Conservation (phyloP, 2,888 invertebrate genomes). For the Scaptodrosophila latifasciaeformis region DNA sequence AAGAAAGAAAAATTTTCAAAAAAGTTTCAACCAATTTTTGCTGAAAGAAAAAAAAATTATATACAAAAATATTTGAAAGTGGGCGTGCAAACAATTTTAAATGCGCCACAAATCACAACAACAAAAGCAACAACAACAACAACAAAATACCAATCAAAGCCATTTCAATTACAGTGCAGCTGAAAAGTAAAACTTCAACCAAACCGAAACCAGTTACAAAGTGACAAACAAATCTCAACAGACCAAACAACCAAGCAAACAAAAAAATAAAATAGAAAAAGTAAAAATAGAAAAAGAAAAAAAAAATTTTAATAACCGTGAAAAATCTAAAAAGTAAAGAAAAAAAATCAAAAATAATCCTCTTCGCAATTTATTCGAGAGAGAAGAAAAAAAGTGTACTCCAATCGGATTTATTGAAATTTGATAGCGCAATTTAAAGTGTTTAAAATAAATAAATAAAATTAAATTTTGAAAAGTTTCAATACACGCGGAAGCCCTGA, state of each 20-base stretch:
- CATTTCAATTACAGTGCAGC: slow-evolving; percentile 55
- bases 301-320: slow-evolving; percentile 35
- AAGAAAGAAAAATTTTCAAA: background rate
- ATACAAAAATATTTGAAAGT: slow-evolving; percentile 25
- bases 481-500: too few relatives aligned
- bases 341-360: background rate
- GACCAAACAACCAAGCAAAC: too few relatives aligned
- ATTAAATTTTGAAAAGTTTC: background rate
- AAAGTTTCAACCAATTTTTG: background rate
- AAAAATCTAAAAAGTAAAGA: background rate
- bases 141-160: background rate
- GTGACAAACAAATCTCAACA: slow-evolving; percentile 45
- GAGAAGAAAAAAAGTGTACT: background rate
- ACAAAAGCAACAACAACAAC: slow-evolving; percentile 34
- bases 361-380: too few relatives aligned
- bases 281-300: slow-evolving; percentile 27
- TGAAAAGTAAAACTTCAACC: slow-evolving; percentile 42
- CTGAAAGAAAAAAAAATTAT: slow-evolving; percentile 8
- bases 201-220: slow-evolving; percentile 56
- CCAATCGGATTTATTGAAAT: slow-evolving; percentile 12
- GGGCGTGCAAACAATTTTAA: slow-evolving; percentile 44
- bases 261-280: slow-evolving; percentile 21
- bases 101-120: slow-evolving; percentile 22
- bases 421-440: slow-evolving; percentile 1
- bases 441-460: background rate